Percentiles rank a stretch among this genome's conserved stretches.
Evolutionary conservation across 2,888 invertebrate genomes (phyloP).

Genomic region (Tachina grossa): DNA sequence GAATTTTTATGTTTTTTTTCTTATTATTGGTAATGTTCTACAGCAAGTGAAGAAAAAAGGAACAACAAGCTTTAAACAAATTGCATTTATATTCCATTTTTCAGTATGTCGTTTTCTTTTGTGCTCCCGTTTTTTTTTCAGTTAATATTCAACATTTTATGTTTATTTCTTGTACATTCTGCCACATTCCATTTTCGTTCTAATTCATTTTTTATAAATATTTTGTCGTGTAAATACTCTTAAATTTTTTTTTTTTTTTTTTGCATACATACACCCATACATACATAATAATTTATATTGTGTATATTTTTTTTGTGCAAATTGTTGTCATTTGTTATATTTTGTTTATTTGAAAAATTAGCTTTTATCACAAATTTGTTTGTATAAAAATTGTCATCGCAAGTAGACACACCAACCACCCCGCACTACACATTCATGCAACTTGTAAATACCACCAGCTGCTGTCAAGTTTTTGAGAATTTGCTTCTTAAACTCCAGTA

Average conservation of each 20-base stretch:
- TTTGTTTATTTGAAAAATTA: slow-evolving; percentile 72
- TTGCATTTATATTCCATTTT: slow-evolving; percentile 68
- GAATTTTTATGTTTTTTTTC: slow-evolving; percentile 9
- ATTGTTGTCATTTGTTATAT: slow-evolving; percentile 68
- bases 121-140: not conserved
- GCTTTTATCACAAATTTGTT: slow-evolving; percentile 72
- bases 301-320: slow-evolving; percentile 44
- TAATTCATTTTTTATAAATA: slow-evolving; percentile 40
- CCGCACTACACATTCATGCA: not conserved
- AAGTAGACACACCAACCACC: slow-evolving; percentile 66
- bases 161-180: slow-evolving; percentile 32
- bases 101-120: slow-evolving; percentile 32
- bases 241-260: slow-evolving; percentile 14
- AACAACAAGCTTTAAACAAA: slow-evolving; percentile 58
- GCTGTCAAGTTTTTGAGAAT: slow-evolving; percentile 13
- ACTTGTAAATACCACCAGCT: not conserved
- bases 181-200: slow-evolving; percentile 27
- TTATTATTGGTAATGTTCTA: slow-evolving; percentile 40
- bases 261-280: no score
- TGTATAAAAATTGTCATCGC: slow-evolving; percentile 69
- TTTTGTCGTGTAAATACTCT: slow-evolving; percentile 37
- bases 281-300: no score
- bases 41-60: slow-evolving; percentile 8
- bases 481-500: slow-evolving; percentile 30
- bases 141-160: slow-evolving; percentile 45